phyloP scores from a whole-genome alignment of 2,797 vertebrate species.

The Champsocephalus esox region DNA sequence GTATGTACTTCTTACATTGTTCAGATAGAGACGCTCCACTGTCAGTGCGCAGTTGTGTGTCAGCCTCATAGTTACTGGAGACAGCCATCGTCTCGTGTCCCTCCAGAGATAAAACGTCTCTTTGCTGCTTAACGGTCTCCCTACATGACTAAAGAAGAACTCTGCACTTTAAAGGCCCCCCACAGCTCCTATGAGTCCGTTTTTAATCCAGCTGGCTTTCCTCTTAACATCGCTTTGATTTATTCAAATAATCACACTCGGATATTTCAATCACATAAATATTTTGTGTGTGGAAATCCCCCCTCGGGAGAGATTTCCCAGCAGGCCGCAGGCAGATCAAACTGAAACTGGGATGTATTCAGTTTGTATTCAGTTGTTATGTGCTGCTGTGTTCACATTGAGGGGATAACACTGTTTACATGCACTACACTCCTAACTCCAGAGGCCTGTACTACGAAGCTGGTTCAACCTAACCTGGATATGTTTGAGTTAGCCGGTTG shows the following conservation, averaged over 20 bases:
- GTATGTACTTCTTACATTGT: too few species aligned
- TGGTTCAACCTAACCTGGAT: too few species aligned
- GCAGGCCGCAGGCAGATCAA: conserved; percentile 35
- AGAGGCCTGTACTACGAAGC: neutral
- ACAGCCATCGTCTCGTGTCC: conserved; percentile 33
- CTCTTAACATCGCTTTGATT: conserved; percentile 51
- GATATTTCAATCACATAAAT: conserved; percentile 46
- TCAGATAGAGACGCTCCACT: neutral
- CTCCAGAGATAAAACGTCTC: conserved; percentile 16
- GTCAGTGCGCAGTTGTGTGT: conserved; percentile 6
- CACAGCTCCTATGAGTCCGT: conserved; percentile 45
- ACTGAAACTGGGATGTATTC: conserved; percentile 41
- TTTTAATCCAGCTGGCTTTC: conserved; percentile 51
- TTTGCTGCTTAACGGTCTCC: conserved; percentile 35
- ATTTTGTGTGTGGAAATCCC: conserved; percentile 8
- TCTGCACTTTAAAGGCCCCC: conserved; percentile 50
- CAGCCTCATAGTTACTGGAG: conserved; percentile 21
- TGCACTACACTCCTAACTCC: neutral
- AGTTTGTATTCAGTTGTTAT: conserved; percentile 21
- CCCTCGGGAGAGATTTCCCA: conserved; percentile 31
- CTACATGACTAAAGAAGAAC: conserved; percentile 25
- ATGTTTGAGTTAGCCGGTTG: too few species aligned
- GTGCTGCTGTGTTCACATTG: conserved; percentile 4
- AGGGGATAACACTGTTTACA: neutral
- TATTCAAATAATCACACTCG: conserved; percentile 41